Evolutionary conservation across 2,797 vertebrate genomes (phyloP).

Genomic region (Acomys russatus): DNA sequence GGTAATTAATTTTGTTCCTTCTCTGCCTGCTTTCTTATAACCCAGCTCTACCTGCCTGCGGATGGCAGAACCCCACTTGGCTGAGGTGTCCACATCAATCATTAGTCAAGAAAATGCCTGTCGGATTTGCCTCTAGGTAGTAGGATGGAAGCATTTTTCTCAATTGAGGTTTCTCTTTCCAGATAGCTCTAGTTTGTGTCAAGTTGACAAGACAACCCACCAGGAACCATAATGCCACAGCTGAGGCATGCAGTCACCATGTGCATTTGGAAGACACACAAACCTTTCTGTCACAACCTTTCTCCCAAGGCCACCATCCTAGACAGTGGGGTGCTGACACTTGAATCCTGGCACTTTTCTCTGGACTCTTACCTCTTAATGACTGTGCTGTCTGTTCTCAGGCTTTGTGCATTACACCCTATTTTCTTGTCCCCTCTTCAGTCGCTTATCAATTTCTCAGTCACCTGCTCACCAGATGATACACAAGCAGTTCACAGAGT

Average conservation of each 20-base stretch:
- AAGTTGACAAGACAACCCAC: neutral
- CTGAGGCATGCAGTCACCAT: neutral
- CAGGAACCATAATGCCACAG: neutral
- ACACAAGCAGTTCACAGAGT: neutral
- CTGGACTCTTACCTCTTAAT: neutral
- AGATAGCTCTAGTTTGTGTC: neutral
- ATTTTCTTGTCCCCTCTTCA: neutral
- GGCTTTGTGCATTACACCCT: neutral
- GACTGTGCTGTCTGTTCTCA: neutral
- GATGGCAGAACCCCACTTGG: neutral
- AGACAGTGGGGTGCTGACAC: neutral
- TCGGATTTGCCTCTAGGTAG: neutral
- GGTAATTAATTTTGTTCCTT: no score
- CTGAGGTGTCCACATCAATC: neutral
- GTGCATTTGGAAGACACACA: neutral
- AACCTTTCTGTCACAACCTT: neutral
- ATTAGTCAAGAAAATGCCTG: neutral
- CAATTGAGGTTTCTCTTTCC: neutral
- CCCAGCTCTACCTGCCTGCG: no score
- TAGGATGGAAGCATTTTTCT: neutral
- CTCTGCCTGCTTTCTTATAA: neutral
- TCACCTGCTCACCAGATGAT: neutral
- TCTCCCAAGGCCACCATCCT: neutral
- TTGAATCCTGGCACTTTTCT: neutral
- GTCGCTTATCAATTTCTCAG: neutral